phyloP scores from a whole-genome alignment of 2,797 vertebrate genomes.

The Sylvia borin region DNA sequence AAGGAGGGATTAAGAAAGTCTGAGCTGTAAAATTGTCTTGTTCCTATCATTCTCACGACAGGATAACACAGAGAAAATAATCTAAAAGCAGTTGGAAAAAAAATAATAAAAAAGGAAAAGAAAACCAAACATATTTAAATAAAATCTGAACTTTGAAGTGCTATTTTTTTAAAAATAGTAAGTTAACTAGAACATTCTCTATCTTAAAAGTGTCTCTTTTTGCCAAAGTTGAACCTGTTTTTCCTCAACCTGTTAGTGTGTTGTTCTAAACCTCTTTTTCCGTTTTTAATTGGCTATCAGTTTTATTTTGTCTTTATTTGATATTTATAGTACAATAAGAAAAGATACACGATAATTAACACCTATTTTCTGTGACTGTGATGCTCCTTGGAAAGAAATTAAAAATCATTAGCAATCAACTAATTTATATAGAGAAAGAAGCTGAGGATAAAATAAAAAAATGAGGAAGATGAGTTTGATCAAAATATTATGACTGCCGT shows the following conservation, averaged over 20 bases:
- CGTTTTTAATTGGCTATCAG: neutral
- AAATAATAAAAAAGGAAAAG: neutral
- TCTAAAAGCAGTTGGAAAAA: neutral
- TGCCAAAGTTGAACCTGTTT: neutral
- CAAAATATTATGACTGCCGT: neutral
- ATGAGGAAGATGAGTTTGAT: neutral
- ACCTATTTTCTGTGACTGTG: neutral
- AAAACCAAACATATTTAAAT: neutral
- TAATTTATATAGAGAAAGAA: neutral
- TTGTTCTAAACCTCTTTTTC: neutral
- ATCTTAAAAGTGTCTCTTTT: neutral
- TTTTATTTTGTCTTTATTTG: neutral
- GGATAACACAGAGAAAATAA: neutral
- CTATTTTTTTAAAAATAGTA: neutral
- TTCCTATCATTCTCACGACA: neutral
- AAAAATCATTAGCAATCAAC: accelerated
- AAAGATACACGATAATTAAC: neutral
- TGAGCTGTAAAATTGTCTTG: neutral
- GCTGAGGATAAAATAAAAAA: neutral
- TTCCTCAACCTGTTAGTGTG: neutral
- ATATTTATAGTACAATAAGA: neutral
- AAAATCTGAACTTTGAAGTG: neutral
- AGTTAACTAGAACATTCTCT: neutral
- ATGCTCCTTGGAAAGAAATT: neutral
- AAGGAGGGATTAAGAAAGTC: neutral